A percentile compares a stretch with the other conserved stretches of the same genome.
Evolutionary conservation across 2,888 invertebrate species (phyloP).

Genomic region (Cerastis leucographa): DNA sequence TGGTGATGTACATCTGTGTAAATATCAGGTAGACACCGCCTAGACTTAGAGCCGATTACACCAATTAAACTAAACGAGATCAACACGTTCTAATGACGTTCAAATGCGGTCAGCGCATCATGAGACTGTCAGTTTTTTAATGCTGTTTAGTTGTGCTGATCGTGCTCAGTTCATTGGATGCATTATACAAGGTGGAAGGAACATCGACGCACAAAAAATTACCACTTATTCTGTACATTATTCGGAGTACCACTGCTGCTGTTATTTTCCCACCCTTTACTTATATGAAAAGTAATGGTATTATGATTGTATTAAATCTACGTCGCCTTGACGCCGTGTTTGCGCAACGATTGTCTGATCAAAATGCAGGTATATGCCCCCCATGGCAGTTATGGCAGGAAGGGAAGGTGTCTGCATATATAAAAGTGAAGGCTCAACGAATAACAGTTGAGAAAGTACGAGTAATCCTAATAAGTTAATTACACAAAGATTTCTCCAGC

Average conservation of each 20-base stretch:
- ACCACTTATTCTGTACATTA: background rate
- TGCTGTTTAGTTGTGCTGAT: background rate
- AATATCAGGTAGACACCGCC: background rate
- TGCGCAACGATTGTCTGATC: background rate
- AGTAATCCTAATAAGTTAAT: background rate
- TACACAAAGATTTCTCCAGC: slow-evolving; percentile 1
- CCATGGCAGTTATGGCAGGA: background rate
- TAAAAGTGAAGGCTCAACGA: background rate
- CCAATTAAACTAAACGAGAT: background rate
- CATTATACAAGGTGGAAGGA: too few relatives aligned
- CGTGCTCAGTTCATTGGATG: background rate
- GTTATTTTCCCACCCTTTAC: background rate
- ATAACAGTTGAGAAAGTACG: slow-evolving; percentile 8
- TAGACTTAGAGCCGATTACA: background rate
- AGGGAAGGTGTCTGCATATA: background rate
- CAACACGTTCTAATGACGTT: background rate
- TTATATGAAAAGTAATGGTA: background rate
- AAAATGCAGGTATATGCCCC: background rate
- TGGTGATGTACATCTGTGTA: too few relatives aligned
- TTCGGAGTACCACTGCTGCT: background rate
- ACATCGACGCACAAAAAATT: background rate
- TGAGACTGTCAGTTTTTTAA: background rate
- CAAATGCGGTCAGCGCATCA: background rate
- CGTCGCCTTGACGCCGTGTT: background rate
- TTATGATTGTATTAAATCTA: background rate